phyloP scores from a whole-genome alignment of 2,113 vertebrate species.

The Grantiella picta region DNA sequence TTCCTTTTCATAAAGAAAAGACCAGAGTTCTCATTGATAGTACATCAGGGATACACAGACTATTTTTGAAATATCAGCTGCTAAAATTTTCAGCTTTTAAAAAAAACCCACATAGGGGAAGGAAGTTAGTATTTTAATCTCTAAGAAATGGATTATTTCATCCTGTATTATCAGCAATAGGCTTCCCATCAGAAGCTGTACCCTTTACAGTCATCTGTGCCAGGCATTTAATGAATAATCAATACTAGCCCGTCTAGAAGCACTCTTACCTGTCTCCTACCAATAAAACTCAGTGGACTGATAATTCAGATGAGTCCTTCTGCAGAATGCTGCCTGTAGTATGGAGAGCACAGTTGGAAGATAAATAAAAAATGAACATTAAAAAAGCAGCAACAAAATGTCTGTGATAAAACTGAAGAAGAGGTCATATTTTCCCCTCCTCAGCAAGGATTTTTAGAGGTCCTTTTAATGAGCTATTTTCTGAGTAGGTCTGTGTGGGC shows the following conservation, averaged over 20 bases:
- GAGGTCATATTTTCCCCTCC: conserved; percentile 18
- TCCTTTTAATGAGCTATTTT: conserved; percentile 63
- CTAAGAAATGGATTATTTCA: neutral
- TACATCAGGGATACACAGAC: neutral
- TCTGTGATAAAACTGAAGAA: conserved; percentile 21
- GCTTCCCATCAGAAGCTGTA: neutral
- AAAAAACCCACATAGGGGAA: neutral
- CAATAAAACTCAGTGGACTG: neutral
- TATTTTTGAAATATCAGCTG: neutral
- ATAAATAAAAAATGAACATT: neutral
- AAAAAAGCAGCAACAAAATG: neutral
- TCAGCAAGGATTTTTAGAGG: conserved; percentile 49
- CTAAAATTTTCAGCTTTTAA: neutral
- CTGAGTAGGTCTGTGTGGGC: conserved; percentile 71
- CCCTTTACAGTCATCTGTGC: neutral
- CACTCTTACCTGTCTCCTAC: conserved; percentile 56
- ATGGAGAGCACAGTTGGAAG: neutral
- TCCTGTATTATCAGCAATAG: neutral
- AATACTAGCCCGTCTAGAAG: neutral
- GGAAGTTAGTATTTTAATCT: neutral
- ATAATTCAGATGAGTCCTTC: neutral
- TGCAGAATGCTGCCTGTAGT: neutral
- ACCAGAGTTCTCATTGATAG: neutral
- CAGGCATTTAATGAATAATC: neutral
- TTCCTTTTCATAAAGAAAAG: neutral